Evolutionary conservation across 1,140 invertebrate species (phyloP).

Genomic region (Calliopsis andreniformis): DNA sequence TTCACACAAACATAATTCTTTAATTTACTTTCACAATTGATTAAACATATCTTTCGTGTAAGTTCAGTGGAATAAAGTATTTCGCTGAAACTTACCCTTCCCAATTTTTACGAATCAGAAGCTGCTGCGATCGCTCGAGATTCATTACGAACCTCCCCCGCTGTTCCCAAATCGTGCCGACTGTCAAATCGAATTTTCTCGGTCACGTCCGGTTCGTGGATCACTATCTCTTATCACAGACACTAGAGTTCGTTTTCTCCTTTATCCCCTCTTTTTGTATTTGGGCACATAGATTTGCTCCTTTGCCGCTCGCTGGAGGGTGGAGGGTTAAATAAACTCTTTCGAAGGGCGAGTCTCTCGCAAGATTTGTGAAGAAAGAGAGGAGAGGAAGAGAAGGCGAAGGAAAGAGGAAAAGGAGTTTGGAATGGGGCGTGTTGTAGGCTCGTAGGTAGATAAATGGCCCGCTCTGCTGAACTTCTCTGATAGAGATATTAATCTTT

Average conservation of each 20-base stretch:
- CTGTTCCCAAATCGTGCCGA: constrained; percentile 34
- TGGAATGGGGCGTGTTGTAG: constrained; percentile 43
- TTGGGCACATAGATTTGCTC: constrained; percentile 19
- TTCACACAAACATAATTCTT: not conserved
- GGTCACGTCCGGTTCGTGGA: constrained; percentile 54
- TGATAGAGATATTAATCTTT: constrained; percentile 79
- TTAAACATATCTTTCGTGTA: not conserved
- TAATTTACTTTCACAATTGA: not conserved
- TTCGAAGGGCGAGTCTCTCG: constrained; percentile 43
- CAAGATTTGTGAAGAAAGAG: constrained; percentile 37
- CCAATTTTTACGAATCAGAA: not conserved
- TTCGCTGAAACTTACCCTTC: not conserved
- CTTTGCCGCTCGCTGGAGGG: not conserved
- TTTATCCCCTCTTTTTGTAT: constrained; percentile 24
- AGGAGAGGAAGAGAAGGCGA: constrained; percentile 17
- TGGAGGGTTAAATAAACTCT: constrained; percentile 70
- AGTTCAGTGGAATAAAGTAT: not conserved
- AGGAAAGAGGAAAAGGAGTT: constrained; percentile 26
- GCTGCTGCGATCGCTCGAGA: constrained; percentile 32
- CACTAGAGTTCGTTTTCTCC: not conserved
- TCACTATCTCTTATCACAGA: constrained; percentile 25
- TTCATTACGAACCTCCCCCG: constrained; percentile 58
- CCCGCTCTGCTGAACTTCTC: constrained; percentile 71
- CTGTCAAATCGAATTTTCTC: constrained; percentile 70
- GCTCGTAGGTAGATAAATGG: constrained; percentile 73